Evolutionary conservation across 2,113 vertebrate genomes (phyloP).

Genomic region (Tetrax tetrax): DNA sequence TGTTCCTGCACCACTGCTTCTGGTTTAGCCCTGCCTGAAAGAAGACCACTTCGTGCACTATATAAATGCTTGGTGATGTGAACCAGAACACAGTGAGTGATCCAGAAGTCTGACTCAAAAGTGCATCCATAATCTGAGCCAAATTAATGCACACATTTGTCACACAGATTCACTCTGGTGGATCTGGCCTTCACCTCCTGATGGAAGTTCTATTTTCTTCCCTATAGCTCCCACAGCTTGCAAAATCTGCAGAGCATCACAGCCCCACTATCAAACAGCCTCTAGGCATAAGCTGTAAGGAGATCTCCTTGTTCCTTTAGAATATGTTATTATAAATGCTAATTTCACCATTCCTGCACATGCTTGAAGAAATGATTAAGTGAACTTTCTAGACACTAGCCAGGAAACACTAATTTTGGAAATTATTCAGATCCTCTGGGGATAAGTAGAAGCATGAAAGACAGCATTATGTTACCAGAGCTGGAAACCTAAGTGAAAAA

Average conservation of each 20-base stretch:
- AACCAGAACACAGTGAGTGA: not conserved
- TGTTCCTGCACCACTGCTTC: accelerated
- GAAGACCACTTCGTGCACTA: not conserved
- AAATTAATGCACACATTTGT: accelerated
- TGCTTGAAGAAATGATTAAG: not conserved
- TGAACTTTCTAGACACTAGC: not conserved
- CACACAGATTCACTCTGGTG: not conserved
- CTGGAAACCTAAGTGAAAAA: not conserved
- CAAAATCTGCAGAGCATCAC: not conserved
- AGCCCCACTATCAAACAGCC: not conserved
- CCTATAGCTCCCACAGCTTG: not conserved
- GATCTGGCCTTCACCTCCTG: not conserved
- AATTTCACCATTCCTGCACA: not conserved
- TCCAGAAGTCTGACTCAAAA: not conserved
- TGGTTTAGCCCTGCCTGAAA: not conserved
- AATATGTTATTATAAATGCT: not conserved
- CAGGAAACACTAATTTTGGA: not conserved
- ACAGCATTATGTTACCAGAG: not conserved
- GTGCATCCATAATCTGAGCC: not conserved
- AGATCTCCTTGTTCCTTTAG: not conserved
- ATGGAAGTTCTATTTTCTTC: not conserved
- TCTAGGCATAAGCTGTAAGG: not conserved
- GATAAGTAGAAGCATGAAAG: not conserved
- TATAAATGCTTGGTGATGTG: not conserved
- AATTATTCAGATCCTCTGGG: not conserved